Evolutionary conservation across 2,797 vertebrate species (phyloP).

Genomic region (Delichon dasypus): DNA sequence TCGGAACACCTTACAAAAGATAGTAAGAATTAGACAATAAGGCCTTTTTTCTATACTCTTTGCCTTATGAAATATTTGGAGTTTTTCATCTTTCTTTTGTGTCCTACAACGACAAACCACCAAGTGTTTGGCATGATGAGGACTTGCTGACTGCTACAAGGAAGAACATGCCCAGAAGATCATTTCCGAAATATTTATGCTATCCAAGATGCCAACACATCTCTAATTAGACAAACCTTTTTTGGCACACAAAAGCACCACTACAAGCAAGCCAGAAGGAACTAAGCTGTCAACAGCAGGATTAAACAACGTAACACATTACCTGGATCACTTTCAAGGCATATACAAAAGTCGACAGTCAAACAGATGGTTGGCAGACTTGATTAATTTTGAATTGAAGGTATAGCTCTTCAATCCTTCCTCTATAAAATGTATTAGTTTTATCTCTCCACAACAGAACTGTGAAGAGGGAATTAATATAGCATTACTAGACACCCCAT

Average conservation of each 20-base stretch:
- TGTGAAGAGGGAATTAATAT: neutral
- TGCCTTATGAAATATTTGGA: too few species aligned
- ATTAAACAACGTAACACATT: neutral
- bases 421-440: neutral
- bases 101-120: neutral
- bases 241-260: neutral
- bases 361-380: neutral
- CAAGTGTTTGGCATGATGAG: neutral
- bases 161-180: neutral
- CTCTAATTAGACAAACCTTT: constrained; percentile 5
- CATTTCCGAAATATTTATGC: neutral
- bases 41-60: too few species aligned
- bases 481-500: neutral
- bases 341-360: neutral
- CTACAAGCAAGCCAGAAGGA: constrained; percentile 16
- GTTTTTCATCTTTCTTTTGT: too few species aligned
- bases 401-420: neutral
- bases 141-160: neutral
- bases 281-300: neutral
- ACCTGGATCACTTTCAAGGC: constrained; percentile 11
- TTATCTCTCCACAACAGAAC: neutral
- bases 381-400: neutral
- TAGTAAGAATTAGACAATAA: too few species aligned
- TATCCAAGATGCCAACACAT: neutral
- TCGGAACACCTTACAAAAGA: too few species aligned